These are phyloP conservation scores for Corbicula japonica DNA, from an alignment of 2,888 invertebrate genomes.

Conservation along the genomic window DNA sequence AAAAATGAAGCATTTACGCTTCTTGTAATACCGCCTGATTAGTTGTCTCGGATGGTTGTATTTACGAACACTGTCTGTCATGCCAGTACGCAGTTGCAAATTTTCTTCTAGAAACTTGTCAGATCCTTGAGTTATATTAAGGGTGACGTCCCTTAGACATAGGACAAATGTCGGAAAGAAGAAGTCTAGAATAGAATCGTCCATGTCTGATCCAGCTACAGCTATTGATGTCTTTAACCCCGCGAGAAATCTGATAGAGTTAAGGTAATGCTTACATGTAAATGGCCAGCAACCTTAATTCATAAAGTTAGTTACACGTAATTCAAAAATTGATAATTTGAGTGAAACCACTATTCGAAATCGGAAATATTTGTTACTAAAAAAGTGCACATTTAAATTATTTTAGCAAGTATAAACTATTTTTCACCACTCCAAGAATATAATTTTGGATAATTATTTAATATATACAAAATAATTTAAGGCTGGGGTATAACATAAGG, in stretches of 20 bases:
- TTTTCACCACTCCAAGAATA: no score
- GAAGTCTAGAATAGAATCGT: slow-evolving; percentile 5
- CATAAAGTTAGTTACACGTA: no score
- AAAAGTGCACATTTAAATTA: no score
- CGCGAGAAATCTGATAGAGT: background rate
- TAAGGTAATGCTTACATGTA: no score
- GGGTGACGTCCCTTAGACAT: background rate
- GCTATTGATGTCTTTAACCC: background rate
- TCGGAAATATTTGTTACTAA: no score
- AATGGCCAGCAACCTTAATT: no score
- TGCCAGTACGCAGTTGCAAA: background rate
- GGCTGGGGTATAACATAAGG: no score
- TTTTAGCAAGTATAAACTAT: no score
- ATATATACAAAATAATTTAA: no score
- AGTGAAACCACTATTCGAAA: no score
- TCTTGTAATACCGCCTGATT: background rate
- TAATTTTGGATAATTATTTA: no score
- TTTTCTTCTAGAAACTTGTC: background rate
- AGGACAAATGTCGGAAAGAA: slow-evolving; percentile 6
- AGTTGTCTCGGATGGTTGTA: background rate
- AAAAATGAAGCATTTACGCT: background rate
- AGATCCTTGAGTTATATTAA: background rate
- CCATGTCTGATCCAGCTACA: background rate
- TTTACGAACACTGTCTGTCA: background rate
- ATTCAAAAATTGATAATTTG: no score